These are phyloP conservation scores for Octomys mimax DNA, from an alignment of 2,797 vertebrate species.

Conservation along the genomic window DNA sequence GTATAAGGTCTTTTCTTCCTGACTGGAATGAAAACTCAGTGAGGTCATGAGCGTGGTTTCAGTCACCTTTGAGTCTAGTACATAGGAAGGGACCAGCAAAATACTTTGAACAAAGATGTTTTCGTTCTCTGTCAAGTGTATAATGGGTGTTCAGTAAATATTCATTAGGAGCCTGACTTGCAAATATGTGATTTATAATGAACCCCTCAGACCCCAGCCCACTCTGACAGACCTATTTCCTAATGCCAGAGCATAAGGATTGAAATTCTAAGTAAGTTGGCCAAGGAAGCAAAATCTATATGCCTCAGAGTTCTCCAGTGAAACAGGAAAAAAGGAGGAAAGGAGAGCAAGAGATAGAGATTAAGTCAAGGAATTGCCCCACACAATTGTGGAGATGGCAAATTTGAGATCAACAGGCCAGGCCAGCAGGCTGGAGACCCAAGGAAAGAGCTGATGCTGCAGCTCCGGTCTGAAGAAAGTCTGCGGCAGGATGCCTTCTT, in stretches of 20 bases:
- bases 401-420: not conserved
- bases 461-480: not conserved
- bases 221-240: not conserved
- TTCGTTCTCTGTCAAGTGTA: not conserved
- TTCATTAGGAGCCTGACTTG: not conserved
- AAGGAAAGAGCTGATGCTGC: not conserved
- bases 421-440: not conserved
- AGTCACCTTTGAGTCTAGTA: not conserved
- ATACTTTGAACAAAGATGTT: not conserved
- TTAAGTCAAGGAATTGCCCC: not conserved
- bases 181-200: not conserved
- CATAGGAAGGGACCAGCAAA: not conserved
- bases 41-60: not conserved
- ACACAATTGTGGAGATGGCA: not conserved
- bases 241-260: not conserved
- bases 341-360: not conserved
- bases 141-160: not conserved
- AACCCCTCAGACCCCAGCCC: not conserved
- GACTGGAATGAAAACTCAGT: not conserved
- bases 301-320: conserved; percentile 11
- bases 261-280: conserved; percentile 19
- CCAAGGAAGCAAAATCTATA: conserved; percentile 11
- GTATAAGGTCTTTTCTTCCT: not conserved
- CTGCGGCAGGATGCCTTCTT: not conserved
- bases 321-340: not conserved